Conservation (phyloP, 2,113 vertebrate genomes). For the Pseudois nayaur region DNA sequence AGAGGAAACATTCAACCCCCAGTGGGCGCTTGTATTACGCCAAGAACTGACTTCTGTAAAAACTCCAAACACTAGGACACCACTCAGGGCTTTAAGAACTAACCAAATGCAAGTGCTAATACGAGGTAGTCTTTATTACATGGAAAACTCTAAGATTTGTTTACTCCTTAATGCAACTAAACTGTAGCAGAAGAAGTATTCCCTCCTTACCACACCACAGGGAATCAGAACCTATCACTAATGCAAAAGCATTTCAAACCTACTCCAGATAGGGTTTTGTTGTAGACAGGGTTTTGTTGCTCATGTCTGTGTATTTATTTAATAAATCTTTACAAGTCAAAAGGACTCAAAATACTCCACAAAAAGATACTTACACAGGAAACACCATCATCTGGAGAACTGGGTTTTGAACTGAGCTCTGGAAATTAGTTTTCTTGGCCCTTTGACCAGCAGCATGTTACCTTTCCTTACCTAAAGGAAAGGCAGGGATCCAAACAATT, state of each 20-base stretch:
- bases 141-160: not conserved
- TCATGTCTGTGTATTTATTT: not conserved
- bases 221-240: not conserved
- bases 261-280: not conserved
- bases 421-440: not conserved
- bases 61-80: not conserved
- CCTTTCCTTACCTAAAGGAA: not conserved
- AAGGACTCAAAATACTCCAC: not conserved
- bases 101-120: not conserved
- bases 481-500: not conserved
- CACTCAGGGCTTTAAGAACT: not conserved
- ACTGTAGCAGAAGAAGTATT: constrained; percentile 10
- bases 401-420: not conserved
- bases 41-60: not conserved
- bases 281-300: not conserved
- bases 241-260: not conserved
- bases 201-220: not conserved
- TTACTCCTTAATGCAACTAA: not conserved
- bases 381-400: not conserved
- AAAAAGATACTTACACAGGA: not conserved
- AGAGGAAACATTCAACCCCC: not conserved
- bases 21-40: not conserved
- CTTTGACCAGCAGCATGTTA: not conserved
- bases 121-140: not conserved
- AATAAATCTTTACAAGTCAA: not conserved